phyloP scores from a whole-genome alignment of 2,888 invertebrate genomes.

The Temnothorax unifasciatus region DNA sequence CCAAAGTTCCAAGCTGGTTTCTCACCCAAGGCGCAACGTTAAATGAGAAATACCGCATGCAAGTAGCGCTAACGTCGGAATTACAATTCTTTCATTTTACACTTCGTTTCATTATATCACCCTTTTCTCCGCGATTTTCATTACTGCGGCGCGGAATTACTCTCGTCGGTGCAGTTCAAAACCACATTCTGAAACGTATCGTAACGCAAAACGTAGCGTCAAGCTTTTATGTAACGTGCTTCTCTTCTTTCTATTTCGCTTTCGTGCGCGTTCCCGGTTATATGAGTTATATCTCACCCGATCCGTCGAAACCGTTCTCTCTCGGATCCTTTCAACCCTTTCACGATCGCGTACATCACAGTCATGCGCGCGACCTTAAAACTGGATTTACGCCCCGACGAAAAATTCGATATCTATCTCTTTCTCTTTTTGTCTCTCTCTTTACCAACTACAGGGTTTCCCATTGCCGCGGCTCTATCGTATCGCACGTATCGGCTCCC shows the following conservation, averaged over 20 bases:
- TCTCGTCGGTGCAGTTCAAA: neutral
- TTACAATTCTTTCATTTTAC: neutral
- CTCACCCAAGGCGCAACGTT: neutral
- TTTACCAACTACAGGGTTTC: constrained; percentile 53
- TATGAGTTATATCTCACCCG: constrained; percentile 8
- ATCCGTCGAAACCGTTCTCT: neutral
- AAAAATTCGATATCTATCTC: constrained; percentile 62
- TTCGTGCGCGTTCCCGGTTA: neutral
- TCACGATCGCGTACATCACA: constrained; percentile 17
- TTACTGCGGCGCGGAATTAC: neutral
- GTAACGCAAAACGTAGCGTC: neutral
- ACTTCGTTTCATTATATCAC: neutral
- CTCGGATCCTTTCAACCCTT: neutral
- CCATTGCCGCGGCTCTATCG: constrained; percentile 66
- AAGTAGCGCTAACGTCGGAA: neutral
- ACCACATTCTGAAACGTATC: neutral
- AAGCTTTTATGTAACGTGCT: constrained; percentile 8
- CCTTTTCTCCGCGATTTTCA: neutral
- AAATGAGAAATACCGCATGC: neutral
- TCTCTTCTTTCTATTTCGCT: neutral
- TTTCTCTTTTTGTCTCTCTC: constrained; percentile 1
- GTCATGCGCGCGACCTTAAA: constrained; percentile 44
- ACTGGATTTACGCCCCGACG: constrained; percentile 42
- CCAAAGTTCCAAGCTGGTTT: neutral
- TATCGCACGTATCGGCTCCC: constrained; percentile 73